Conservation (phyloP, 2,888 invertebrate species). For the Chrysolina oricalcia region DNA sequence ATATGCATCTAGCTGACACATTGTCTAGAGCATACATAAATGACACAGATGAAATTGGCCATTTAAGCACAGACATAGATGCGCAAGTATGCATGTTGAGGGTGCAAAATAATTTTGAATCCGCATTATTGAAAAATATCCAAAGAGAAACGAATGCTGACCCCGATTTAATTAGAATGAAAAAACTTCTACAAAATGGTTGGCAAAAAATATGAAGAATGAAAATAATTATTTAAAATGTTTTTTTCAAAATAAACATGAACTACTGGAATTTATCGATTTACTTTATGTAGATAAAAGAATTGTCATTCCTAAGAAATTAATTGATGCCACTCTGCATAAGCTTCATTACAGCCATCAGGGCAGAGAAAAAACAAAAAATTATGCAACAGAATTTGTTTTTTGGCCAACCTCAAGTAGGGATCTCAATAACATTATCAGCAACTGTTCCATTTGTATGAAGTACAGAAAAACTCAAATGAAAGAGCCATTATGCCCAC, state of each 20-base stretch:
- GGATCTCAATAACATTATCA: neutral
- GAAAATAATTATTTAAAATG: neutral
- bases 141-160: neutral
- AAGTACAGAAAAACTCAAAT: neutral
- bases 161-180: neutral
- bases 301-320: neutral
- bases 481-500: neutral
- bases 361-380: conserved; percentile 6
- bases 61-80: no score
- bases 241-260: neutral
- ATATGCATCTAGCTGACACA: neutral
- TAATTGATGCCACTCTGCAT: neutral
- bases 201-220: neutral
- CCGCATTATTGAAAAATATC: neutral
- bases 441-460: neutral
- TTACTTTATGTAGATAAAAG: neutral
- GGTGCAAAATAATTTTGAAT: neutral
- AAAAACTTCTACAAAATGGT: neutral
- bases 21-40: neutral
- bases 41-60: neutral
- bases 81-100: neutral
- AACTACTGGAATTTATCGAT: neutral
- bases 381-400: conserved; percentile 2
- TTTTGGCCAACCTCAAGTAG: neutral
- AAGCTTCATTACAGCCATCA: conserved; percentile 8